Conservation (phyloP, 1,140 invertebrate genomes). For the Trichonephila clavipes region DNA sequence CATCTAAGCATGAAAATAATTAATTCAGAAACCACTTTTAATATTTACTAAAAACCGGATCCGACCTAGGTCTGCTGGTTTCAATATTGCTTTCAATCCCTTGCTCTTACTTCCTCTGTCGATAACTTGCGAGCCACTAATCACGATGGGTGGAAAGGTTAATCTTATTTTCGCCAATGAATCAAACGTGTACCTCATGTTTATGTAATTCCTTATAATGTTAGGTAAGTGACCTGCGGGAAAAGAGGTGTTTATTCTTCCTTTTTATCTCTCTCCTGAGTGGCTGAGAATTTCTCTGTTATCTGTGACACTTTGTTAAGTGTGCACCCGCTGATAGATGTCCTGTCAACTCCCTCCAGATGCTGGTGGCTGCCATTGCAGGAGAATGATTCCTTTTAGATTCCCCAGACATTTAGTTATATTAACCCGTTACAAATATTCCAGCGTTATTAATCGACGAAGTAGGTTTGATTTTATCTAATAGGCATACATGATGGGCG, state of each 20-base stretch:
- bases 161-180: conserved; percentile 69
- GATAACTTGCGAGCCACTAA: conserved; percentile 53
- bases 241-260: not conserved
- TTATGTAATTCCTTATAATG: conserved; percentile 65
- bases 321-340: not conserved
- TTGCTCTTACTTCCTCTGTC: not conserved
- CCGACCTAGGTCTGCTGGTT: no score
- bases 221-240: not conserved
- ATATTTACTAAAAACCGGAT: not conserved
- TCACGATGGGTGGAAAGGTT: conserved; percentile 68
- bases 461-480: no score
- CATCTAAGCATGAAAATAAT: no score
- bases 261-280: not conserved
- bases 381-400: no score
- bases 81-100: not conserved
- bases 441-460: no score
- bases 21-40: not conserved
- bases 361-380: not conserved
- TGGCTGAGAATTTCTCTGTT: conserved; percentile 8
- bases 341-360: not conserved
- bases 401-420: no score
- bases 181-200: conserved; percentile 60
- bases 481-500: no score
- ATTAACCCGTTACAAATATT: no score
- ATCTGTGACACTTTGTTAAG: not conserved